Base-by-base conservation (phyloP, 2,888 invertebrate species). In the Tortricodes alternella region DNA sequence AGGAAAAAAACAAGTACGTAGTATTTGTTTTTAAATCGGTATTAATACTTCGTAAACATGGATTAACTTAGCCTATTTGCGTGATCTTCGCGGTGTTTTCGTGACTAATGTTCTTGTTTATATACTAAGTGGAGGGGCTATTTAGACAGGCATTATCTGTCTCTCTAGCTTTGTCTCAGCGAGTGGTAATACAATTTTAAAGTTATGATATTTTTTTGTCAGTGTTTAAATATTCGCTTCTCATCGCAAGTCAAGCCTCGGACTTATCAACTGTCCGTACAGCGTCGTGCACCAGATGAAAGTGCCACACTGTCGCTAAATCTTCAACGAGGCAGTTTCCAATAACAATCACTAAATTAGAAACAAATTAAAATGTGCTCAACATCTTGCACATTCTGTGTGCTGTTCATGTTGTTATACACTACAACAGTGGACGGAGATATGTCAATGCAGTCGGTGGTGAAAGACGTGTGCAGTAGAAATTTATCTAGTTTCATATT, bases 261-360 rank as follows among this genome's bases (percentile, higher is more conserved):
- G 43, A 5, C 16, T 55, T 49, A 49, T 5, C 5, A n/a, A 29
- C 3, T 3, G 9, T 43, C 29, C 9, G 19, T 6, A 13, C 66
- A 71, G 71, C 63, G 67, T 62, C 70, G 64, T 65, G 70, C 74
- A 68, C 74, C 75, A 85, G 80, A 85, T 83, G 87, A 85, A 85
- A 85, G 78, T 76, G 70, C 71, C 78, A 85, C 85, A 85, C 72
- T 71, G 74, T 68, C 61, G 60, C 55, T 62, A 62, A 60, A 70
- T 63, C 70, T 68, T 70, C 62, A 70, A 69, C 64, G 67, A 70
- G 69, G 71, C 69, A 75, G 67, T 74, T 69, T 67, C 64, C 62
- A 59, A 59, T 48, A 52, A 24, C 11, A 32, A 8, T 35, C 13
- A 39, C 34, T 34, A 13, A 23, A 35, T 21, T 37, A 58, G 44